These are phyloP conservation scores for Lonchura striata DNA, from an alignment of 2,113 vertebrate genomes.

Conservation along the genomic window DNA sequence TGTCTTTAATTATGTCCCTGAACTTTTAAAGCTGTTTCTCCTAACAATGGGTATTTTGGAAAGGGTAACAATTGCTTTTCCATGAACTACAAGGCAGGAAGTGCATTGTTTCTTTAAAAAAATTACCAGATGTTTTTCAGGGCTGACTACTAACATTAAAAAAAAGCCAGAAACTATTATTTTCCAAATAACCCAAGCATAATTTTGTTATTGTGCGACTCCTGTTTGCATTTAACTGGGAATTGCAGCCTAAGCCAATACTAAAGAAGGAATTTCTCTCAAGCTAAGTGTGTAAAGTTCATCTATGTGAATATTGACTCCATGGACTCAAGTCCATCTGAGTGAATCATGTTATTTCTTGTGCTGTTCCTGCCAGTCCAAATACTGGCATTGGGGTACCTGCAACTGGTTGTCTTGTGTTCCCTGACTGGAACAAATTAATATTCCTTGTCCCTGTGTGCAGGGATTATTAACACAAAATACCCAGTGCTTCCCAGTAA, in stretches of 20 bases:
- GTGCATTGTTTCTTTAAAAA: constrained; percentile 56
- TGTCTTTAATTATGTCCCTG: constrained; percentile 63
- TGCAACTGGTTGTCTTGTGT: not conserved
- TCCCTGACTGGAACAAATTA: not conserved
- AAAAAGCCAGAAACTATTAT: not conserved
- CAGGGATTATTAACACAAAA: not conserved
- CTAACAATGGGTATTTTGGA: constrained; percentile 62
- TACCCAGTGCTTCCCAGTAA: not conserved
- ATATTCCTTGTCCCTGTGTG: not conserved
- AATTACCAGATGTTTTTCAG: constrained; percentile 45
- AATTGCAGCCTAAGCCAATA: not conserved
- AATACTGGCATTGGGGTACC: not conserved
- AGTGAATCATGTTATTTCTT: not conserved
- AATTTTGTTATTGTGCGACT: constrained; percentile 30
- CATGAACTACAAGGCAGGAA: constrained; percentile 53
- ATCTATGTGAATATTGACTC: not conserved
- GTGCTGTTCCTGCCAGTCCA: not conserved
- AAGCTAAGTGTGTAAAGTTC: not conserved
- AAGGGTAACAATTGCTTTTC: constrained; percentile 39
- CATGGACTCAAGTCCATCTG: fast-evolving
- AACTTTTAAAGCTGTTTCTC: constrained; percentile 54
- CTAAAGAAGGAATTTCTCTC: not conserved
- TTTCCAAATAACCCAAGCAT: constrained; percentile 4
- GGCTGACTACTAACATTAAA: not conserved
- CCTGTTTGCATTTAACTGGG: constrained; percentile 49